phyloP scores from a whole-genome alignment of 1,140 invertebrate genomes.

The Frieseomelitta varia region DNA sequence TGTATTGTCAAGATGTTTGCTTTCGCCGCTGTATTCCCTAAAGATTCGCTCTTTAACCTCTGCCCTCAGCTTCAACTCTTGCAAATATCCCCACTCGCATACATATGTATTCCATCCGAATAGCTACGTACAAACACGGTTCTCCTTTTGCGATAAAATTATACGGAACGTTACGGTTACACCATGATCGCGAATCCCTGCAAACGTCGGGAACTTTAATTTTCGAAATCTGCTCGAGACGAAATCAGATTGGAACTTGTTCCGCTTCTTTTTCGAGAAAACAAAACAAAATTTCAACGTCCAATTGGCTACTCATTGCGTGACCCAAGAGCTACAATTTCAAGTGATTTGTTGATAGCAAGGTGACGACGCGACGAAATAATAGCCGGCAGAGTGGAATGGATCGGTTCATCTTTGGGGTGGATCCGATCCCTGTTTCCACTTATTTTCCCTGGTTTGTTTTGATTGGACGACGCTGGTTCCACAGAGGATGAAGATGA shows the following conservation, averaged over 20 bases:
- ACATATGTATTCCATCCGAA: neutral
- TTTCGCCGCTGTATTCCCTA: neutral
- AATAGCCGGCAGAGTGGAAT: neutral
- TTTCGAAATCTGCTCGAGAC: neutral
- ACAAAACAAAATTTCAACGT: neutral
- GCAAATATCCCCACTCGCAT: neutral
- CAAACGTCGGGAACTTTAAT: neutral
- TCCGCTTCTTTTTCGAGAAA: neutral
- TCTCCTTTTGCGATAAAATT: neutral
- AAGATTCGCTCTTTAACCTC: neutral
- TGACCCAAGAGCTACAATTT: conserved; percentile 3
- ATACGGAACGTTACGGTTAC: neutral
- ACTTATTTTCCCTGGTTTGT: neutral
- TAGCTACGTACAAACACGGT: neutral
- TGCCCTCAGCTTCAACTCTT: neutral
- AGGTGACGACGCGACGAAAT: neutral
- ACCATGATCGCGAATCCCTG: neutral
- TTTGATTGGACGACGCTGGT: conserved; percentile 12
- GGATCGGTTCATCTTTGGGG: neutral
- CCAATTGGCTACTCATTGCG: neutral
- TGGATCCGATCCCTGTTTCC: neutral
- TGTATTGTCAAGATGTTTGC: conserved; percentile 1
- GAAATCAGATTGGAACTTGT: neutral
- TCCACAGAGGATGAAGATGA: neutral
- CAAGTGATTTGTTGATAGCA: conserved; percentile 13